Percentiles rank a stretch among this genome's conserved stretches.
These are phyloP conservation scores for Tapirus indicus DNA, from an alignment of 2,797 vertebrate species.

Conservation along the genomic window DNA sequence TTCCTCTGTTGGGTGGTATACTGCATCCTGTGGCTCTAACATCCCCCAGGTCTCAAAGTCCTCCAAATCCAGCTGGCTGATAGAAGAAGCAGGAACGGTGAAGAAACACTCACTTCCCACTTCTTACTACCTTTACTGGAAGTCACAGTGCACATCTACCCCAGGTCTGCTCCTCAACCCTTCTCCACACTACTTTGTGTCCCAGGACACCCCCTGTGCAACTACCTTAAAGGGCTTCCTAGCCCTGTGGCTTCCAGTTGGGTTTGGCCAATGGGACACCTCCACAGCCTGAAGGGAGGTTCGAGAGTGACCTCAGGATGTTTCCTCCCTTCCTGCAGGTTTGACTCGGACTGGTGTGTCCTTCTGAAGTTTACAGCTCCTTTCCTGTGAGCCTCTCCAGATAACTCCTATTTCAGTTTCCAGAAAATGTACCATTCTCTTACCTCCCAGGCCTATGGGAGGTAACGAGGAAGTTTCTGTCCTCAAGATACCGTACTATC, in stretches of 20 bases:
- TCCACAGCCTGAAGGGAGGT: background rate
- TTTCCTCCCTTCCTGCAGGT: background rate
- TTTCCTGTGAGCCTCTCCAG: background rate
- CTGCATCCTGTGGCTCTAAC: background rate
- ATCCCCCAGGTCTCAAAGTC: no score
- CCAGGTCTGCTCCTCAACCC: background rate
- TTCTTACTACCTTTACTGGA: background rate
- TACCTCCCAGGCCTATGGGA: background rate
- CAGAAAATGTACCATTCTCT: background rate
- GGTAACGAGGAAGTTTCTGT: background rate
- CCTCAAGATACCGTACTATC: background rate
- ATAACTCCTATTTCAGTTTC: background rate
- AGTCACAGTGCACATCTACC: background rate
- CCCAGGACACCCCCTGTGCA: background rate
- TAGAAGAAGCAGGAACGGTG: background rate
- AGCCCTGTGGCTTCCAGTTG: background rate
- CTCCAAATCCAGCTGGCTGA: background rate
- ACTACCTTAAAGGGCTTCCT: background rate
- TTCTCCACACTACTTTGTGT: background rate
- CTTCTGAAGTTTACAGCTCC: background rate
- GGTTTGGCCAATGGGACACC: background rate
- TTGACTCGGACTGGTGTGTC: background rate
- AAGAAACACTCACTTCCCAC: background rate
- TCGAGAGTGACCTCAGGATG: background rate
- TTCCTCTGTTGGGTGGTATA: background rate